Base-by-base conservation (phyloP, 1,140 invertebrate genomes). In the Pinna nobilis region DNA sequence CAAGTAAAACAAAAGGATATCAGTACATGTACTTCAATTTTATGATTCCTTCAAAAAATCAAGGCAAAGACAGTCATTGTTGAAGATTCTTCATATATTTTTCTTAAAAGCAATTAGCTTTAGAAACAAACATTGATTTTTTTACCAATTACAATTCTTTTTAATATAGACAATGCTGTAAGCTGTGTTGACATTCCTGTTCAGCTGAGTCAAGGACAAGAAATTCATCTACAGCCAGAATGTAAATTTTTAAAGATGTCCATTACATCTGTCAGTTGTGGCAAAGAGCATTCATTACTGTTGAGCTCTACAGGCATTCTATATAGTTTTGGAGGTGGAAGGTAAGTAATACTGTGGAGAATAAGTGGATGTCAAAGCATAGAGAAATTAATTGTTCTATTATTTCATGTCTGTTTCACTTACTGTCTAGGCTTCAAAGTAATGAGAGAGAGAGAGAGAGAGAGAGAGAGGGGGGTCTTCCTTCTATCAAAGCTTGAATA, bases 251-350 rank as follows among this genome's bases (percentile, higher is more conserved):
- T n/a, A n/a, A n/a, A n/a, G 23, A 1, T 41, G 11, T 0, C 11
- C 44, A 44, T 65, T 25, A 32, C 61, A n/a, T 28, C 5, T 11
- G 44, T 74, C 18, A 69, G 65, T 32, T 74, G 72, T 69, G 72
- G 72, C 0, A 74, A 74, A 37, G 72, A 74, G 30, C 72, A 74
- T 64, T 33, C 49, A 6, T 53, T 74, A 33, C 15, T 74, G 3
- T 18, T 68, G 35, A 57, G 25, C 23, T 32, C 18, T 6, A 41
- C 47, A n/a, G 66, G 72, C 13, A 11, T 39, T 23, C 51, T 74
- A 3, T 69, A 68, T 23, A 61, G 55, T 32, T 74, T 41, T 63
- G 72, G 72, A 5, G 66, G 66, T 39, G 72, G 72, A 25, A 74
- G 65, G 72, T 69, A 60, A 51, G 33, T 30, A 35, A 7, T 3